Base-by-base conservation (phyloP, 2,888 invertebrate genomes). In the Cephus sareptanus region DNA sequence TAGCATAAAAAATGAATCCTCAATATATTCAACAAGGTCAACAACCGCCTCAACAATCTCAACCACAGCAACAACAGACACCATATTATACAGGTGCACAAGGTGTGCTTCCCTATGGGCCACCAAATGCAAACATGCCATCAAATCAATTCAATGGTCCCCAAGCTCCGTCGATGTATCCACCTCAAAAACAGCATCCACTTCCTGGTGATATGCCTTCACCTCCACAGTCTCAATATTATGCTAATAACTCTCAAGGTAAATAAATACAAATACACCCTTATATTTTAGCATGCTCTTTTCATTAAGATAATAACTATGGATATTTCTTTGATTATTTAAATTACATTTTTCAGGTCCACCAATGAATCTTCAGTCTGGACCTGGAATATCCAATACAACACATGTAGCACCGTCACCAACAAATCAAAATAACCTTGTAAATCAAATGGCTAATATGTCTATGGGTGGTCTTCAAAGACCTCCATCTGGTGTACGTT, bases 1-100 rank as follows among this genome's bases (percentile, higher is more conserved):
- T 40, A 87, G 86, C 81, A 79, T 85, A 82, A 85, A 89, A 80
- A 79, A 93, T 93, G 93, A 93, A 93, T 91, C 92, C 93, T 56
- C 93, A 93, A 81, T 93, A 92, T 83, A 89, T 93, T 87, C 92
- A 89, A 76, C 40, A 40, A 40, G 40, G 40, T 6, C 40, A 40
- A 40, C 40, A 23, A 23, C 40, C 40, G 9, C 40, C 40, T 40
- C 40, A 40, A 23, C 40, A 40, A 40, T 88, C 89, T 69, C 85
- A 84, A 78, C 82, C 77, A 31, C 84, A 81, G 69, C 84, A 80
- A 69, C 86, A 83, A 79, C 87, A 79, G 76, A 82, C 84, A 75
- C 80, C 83, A 33, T 85, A 86, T 79, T 85, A 84, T 73, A 79
- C 83, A 77, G 85, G 85, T 73, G 81, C 79, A 75, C 81, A 84